Evolutionary conservation across 1,140 invertebrate species (phyloP).

Genomic region (Aphis gossypii): DNA sequence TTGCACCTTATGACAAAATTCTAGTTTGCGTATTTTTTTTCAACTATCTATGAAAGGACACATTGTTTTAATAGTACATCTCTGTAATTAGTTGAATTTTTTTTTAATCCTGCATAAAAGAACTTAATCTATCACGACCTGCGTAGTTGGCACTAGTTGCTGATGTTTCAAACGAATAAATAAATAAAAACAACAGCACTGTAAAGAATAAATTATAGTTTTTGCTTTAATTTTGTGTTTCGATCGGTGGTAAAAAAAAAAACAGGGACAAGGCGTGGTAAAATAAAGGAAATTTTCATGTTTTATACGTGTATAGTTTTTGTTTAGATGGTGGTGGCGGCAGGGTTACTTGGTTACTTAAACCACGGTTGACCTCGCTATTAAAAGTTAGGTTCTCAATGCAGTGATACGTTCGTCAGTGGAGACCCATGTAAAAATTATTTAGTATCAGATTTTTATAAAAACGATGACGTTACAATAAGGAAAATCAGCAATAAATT

Average conservation of each 20-base stretch:
- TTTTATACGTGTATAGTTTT: not conserved
- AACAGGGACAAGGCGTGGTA: not conserved
- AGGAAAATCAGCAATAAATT: slow-evolving; percentile 18
- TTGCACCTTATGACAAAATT: not conserved
- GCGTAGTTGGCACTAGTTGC: not conserved
- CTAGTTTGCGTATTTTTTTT: not conserved
- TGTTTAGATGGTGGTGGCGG: not conserved
- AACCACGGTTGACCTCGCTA: not conserved
- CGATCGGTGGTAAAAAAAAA: not conserved
- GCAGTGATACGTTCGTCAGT: not conserved
- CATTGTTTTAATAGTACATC: not conserved
- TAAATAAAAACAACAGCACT: not conserved
- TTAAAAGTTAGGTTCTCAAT: not conserved
- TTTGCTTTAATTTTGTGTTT: not conserved
- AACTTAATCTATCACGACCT: not conserved
- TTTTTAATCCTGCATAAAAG: not conserved
- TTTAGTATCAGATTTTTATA: not conserved
- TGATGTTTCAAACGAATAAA: not conserved
- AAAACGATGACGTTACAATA: not conserved
- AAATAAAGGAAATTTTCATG: not conserved
- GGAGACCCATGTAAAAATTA: not conserved
- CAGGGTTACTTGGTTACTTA: not conserved
- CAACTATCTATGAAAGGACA: not conserved
- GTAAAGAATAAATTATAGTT: not conserved
- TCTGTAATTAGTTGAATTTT: not conserved